Percentiles rank a stretch among this genome's conserved stretches.
These are phyloP conservation scores for Eciton burchellii DNA, from an alignment of 1,140 invertebrate species.

Conservation along the genomic window DNA sequence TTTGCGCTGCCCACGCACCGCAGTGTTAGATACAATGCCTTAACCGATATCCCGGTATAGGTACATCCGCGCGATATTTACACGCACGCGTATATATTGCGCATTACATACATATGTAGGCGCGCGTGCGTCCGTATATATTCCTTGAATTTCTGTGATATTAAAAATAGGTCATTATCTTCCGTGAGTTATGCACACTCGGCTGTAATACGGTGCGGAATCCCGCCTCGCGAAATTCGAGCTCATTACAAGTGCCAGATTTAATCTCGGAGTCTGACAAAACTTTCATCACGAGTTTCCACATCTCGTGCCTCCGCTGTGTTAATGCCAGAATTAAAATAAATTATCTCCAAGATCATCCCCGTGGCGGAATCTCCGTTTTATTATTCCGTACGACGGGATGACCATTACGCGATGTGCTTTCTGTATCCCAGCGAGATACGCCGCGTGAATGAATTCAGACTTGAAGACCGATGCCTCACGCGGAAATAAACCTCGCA, in stretches of 20 bases:
- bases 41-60: constrained; percentile 40
- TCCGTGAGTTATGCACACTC: constrained; percentile 45
- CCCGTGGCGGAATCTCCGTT: no score
- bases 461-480: no score
- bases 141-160: constrained; percentile 8
- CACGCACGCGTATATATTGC: not conserved
- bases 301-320: not conserved
- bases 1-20: constrained; percentile 31
- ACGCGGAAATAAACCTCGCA: no score
- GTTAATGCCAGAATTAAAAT: no score
- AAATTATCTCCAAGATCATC: no score
- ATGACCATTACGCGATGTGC: constrained; percentile 3
- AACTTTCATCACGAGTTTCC: not conserved
- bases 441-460: no score
- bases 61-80: constrained; percentile 20
- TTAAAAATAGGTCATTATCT: constrained; percentile 40
- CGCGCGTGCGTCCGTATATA: no score
- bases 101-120: no score
- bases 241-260: constrained; percentile 18
- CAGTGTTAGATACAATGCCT: constrained; percentile 43
- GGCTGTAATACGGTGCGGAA: not conserved
- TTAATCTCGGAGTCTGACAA: not conserved
- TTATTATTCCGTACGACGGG: not conserved
- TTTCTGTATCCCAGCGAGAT: no score
- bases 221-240: constrained; percentile 1